These are phyloP conservation scores for Pimephales promelas DNA, from an alignment of 2,113 vertebrate genomes.

Conservation along the genomic window DNA sequence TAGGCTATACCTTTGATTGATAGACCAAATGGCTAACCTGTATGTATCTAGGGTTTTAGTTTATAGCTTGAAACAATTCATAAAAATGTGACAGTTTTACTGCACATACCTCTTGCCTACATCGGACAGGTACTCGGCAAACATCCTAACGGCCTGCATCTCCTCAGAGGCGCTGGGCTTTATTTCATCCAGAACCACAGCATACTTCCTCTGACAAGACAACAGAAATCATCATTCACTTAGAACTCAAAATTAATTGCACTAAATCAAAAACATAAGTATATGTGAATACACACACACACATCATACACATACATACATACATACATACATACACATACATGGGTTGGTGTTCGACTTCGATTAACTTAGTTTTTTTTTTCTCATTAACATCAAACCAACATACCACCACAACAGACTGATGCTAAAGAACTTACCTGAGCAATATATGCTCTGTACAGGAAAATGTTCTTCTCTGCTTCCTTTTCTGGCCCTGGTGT, in stretches of 20 bases:
- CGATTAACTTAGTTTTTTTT: background rate
- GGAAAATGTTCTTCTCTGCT: constrained; percentile 86
- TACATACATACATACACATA: no score
- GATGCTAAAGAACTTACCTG: constrained; percentile 75
- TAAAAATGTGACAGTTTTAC: background rate
- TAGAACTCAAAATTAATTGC: no score
- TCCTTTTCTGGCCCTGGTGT: constrained; percentile 83
- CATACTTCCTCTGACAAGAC: constrained; percentile 84
- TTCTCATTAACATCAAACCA: background rate
- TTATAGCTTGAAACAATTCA: background rate
- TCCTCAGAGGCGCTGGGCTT: constrained; percentile 79
- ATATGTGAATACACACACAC: no score
- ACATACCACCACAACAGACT: background rate
- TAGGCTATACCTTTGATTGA: background rate
- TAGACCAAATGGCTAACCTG: background rate
- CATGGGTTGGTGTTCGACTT: background rate
- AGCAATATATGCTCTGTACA: constrained; percentile 92
- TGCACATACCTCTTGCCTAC: constrained; percentile 81
- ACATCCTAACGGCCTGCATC: constrained; percentile 90
- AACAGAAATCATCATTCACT: background rate
- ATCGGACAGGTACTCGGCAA: constrained; percentile 87
- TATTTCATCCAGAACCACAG: constrained; percentile 93
- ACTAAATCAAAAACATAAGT: background rate
- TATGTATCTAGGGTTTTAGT: background rate
- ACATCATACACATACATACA: accelerated